Evolutionary conservation across 2,888 invertebrate genomes (phyloP).

Genomic region (Coronaproctus castanopsis): DNA sequence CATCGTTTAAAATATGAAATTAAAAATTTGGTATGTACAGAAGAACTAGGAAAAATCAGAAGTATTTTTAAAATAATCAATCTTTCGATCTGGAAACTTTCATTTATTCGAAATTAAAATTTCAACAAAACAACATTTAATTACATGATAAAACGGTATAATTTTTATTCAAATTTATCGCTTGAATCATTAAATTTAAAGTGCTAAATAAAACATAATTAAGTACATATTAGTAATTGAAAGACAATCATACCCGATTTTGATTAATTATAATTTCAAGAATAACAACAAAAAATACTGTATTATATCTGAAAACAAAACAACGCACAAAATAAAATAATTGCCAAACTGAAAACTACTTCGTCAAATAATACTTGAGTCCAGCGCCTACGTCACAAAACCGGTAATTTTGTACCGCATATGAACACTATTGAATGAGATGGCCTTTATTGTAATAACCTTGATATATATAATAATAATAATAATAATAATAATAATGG

Average conservation of each 20-base stretch:
- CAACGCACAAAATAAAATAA: neutral
- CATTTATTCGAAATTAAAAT: neutral
- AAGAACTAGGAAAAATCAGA: neutral
- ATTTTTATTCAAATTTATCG: neutral
- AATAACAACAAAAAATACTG: neutral
- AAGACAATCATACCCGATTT: neutral
- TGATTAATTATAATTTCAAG: neutral
- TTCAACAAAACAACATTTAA: neutral
- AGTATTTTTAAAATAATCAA: neutral
- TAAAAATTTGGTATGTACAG: neutral
- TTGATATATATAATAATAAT: neutral
- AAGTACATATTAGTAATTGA: neutral
- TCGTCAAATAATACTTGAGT: neutral
- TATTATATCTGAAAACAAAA: neutral
- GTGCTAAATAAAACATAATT: neutral
- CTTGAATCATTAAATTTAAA: neutral
- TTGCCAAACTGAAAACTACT: neutral
- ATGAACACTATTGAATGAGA: neutral
- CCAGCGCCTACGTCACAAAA: neutral
- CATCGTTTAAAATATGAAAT: neutral
- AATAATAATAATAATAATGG: too few species aligned
- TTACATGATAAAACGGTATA: neutral
- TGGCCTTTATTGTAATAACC: neutral
- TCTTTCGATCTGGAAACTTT: neutral
- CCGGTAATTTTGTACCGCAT: neutral